A percentile compares a stretch with the other conserved stretches of the same genome.
These are phyloP conservation scores for Limosa lapponica DNA, from an alignment of 2,797 vertebrate genomes.

Conservation along the genomic window DNA sequence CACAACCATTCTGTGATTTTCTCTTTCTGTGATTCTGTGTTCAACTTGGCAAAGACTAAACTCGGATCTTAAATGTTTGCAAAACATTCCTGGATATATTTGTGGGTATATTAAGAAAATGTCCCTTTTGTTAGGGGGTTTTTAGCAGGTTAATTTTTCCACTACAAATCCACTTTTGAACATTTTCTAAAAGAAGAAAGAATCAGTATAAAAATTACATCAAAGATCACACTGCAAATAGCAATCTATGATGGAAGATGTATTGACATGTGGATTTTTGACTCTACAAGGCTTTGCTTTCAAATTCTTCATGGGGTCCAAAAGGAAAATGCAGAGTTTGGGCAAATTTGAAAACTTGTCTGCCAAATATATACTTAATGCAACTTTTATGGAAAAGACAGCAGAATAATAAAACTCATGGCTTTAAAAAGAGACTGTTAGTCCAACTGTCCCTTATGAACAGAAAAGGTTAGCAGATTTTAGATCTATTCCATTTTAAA, in stretches of 20 bases:
- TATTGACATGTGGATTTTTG: neutral
- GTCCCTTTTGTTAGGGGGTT: neutral
- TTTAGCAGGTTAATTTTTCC: neutral
- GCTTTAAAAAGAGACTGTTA: neutral
- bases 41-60: neutral
- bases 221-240: neutral
- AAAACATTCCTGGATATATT: neutral
- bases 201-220: neutral
- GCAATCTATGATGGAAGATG: neutral
- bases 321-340: neutral
- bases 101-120: neutral
- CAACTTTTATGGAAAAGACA: neutral
- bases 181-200: neutral
- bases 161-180: neutral
- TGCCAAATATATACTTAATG: neutral
- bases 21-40: neutral
- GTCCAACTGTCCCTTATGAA: neutral
- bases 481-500: neutral
- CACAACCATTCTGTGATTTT: neutral
- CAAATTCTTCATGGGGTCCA: neutral
- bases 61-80: neutral
- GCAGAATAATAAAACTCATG: neutral
- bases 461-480: neutral
- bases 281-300: neutral
- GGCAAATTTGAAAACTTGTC: neutral